Evolutionary conservation across 2,113 vertebrate genomes (phyloP), one percentile per base, ranked within the genome.

Genomic region (Capra hircus): DNA sequence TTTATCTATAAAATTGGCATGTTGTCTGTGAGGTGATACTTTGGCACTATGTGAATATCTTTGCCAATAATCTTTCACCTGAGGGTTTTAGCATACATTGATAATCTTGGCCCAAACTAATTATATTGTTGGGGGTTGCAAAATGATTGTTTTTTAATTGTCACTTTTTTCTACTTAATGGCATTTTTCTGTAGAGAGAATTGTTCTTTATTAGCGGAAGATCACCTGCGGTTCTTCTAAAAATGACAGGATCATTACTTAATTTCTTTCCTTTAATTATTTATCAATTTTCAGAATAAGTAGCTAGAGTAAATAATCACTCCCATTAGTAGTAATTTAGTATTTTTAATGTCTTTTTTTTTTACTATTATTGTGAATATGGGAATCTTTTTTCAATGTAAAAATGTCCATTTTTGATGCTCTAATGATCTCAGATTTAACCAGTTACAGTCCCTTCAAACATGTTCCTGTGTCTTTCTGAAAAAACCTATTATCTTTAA

Each of bases 251-350:
- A 5, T 19, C 43, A 33, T 7, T 82, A 52, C 93, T 90, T 91
- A 80, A 74, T 85, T 91, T 93, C 17, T 67, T 71, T 52, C n/a
- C 25, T 81, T 91, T 81, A 57, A 43, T 86, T 94, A 36, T 21
- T 90, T 94, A 52, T 27, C 30, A 55, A 27, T 82, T 92, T 94
- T 94, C 59, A 90, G 80, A 91, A 53, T 81, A 95, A 96, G 45
- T 74, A 50, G 9, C 67, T 48, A 48, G 25, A 53, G 15, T 52
- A 80, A 33, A 27, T 52, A 84, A 33, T 95, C 52, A 55, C 19
- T 77, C 83, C 48, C 25, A 86, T 6, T 91, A 28, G 7, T 53
- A 50, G 25, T 36, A 86, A 36, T 60, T 92, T 64, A 45, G 21
- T 19, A 59, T 60, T 83, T 74, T 89, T 81, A 71, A 21, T 95